Base-by-base conservation (phyloP, 2,888 invertebrate species). In the Rhamphomyia laevipes region DNA sequence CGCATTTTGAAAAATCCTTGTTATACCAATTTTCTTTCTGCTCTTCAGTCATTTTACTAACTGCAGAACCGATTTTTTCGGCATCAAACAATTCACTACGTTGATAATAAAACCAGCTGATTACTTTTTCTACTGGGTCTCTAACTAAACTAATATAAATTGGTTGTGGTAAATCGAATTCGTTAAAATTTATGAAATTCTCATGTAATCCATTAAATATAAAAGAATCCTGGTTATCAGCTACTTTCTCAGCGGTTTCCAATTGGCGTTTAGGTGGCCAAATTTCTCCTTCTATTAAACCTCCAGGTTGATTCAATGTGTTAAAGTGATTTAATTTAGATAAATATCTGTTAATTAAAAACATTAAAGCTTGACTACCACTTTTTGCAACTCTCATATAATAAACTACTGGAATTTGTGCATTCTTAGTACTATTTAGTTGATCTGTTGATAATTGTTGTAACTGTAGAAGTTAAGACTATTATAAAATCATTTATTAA, bases 31-130 rank as follows among this genome's bases (percentile, higher is more conserved):
- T 38, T 9, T 43, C 51, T 1, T 6, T 4, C 23, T 27, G 2
- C 4, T 27, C 23, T 4, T 27, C 7, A 27, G 23, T 27, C 4
- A 7, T 4, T 27, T 9, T 9, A 9, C 9, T 7, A 27, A 7
- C 7, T 27, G 2, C 21, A 21, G 4, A 3, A 21, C 21, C 21
- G 6, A 4, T 38, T 38, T 18, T 10, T 11, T 38, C 18, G 12
- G 18, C 9, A 12, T 7, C 10, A 38, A 17, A 40, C 2, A 40
- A 12, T n/a, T 11, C 11, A 40, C 40, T 40, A 13, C 87, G 71
- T n/a, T 87, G 84, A 68, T 87, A 88, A 69, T 87, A 88, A 65
- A 86, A 88, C 87, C 87, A 87, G 2, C 86, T 86, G 15, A 87
- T 84, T 30, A 89, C 84, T 38, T 90, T 76, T 66, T 91, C 91